Conservation (phyloP, 1,140 invertebrate genomes). For the Coboldia fuscipes region DNA sequence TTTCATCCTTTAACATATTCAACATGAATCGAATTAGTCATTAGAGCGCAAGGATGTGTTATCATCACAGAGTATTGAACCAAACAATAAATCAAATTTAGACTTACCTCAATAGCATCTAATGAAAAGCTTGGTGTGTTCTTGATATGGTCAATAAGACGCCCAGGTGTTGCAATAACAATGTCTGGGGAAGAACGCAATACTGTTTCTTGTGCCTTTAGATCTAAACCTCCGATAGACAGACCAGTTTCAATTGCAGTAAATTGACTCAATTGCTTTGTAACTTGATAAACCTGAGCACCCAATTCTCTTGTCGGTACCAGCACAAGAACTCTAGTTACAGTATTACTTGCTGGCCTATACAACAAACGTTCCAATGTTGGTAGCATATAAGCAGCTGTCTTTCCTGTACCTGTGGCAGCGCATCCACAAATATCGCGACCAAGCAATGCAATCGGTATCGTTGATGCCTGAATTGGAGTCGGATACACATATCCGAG, state of each 20-base stretch:
- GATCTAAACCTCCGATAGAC: constrained; percentile 80
- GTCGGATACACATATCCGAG: constrained; percentile 85
- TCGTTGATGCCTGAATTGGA: constrained; percentile 87
- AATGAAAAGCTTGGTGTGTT: constrained; percentile 86
- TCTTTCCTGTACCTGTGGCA: constrained; percentile 96
- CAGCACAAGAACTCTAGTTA: constrained; percentile 76
- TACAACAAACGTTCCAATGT: constrained; percentile 85
- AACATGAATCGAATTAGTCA: too few species aligned
- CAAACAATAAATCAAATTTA: background rate
- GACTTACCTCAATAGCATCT: constrained; percentile 69
- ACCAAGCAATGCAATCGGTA: constrained; percentile 76
- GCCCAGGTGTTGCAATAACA: constrained; percentile 93
- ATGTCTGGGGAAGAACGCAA: constrained; percentile 83
- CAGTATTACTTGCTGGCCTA: constrained; percentile 33
- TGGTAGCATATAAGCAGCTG: constrained; percentile 95
- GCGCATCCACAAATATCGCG: constrained; percentile 21
- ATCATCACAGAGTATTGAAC: constrained; percentile 8
- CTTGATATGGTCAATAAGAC: constrained; percentile 91
- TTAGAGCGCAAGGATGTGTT: constrained; percentile 21
- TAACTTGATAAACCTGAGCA: constrained; percentile 81
- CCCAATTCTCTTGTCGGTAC: constrained; percentile 94
- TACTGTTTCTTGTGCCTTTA: constrained; percentile 78
- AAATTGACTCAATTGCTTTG: constrained; percentile 73
- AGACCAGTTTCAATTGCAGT: constrained; percentile 62
- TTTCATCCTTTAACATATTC: too few species aligned